phyloP scores from a whole-genome alignment of 2,113 vertebrate genomes.

The Clarias macrocephalus region DNA sequence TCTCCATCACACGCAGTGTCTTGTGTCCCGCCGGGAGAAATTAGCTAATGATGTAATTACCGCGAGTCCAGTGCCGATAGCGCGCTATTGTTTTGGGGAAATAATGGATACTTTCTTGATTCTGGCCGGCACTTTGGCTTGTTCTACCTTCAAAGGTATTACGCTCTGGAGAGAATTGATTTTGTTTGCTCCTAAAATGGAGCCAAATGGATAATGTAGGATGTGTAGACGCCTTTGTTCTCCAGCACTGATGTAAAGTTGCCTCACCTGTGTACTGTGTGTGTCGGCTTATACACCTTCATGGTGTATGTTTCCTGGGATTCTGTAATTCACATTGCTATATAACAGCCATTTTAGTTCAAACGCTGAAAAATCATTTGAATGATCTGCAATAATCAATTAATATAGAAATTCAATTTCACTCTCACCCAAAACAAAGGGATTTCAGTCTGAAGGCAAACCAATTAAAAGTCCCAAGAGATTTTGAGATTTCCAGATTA shows the following conservation, averaged over 20 bases:
- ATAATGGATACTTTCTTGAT: conserved; percentile 53
- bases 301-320: neutral
- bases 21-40: conserved; percentile 50
- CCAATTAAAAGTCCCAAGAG: neutral
- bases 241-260: conserved; percentile 15
- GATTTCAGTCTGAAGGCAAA: neutral
- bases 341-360: neutral
- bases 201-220: conserved; percentile 39
- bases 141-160: conserved; percentile 46
- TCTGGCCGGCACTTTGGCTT: conserved; percentile 41
- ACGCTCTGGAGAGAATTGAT: conserved; percentile 51
- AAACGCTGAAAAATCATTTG: neutral
- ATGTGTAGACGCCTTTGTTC: conserved; percentile 23
- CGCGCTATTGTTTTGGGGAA: conserved; percentile 52
- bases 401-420: neutral
- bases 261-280: neutral
- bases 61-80: conserved; percentile 45
- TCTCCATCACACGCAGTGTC: conserved; percentile 48
- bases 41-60: conserved; percentile 61
- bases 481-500: neutral
- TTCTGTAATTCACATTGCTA: neutral
- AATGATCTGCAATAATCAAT: neutral
- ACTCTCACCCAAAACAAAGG: neutral
- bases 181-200: conserved; percentile 36
- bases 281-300: neutral